Evolutionary conservation across 2,113 vertebrate genomes (phyloP), one percentile per base, ranked within the genome.

Genomic region (Oryzias celebensis): DNA sequence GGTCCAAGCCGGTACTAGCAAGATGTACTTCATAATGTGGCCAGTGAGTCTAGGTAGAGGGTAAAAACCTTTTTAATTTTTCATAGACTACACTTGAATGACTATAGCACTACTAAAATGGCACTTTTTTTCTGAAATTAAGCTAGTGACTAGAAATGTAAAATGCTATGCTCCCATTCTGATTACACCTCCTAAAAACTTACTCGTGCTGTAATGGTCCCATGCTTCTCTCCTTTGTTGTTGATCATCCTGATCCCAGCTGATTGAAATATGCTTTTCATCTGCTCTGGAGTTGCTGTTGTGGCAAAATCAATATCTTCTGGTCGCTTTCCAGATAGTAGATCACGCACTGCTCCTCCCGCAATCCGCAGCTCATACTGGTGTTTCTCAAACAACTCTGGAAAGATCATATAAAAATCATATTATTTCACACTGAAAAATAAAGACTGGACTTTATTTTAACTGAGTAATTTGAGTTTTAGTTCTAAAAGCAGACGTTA

Each of bases 261-360:
- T 0, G 82, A 62, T 4, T 93, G 93, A 77, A 99, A 96, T 90
- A 99, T 91, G 5, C 67, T 81, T 86, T 98, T 99, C 96, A 98
- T 99, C 80, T 97, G 89, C 4, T 88, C 86, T 0, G 97, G 97
- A 0, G 97, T 98, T 1, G 97, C 97, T 0, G 95, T 97, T 7
- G 96, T 98, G 62, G 97, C 97, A 78, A 98, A 98, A 77, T 99
- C 97, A 51, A 98, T 83, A 71, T 99, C 97, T 24, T 98, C 92
- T 0, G 97, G 97, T 16, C 90, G 91, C 58, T 93, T 91, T 2
- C 95, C 96, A 0, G 86, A 94, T 3, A 99, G 82, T 12, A 99
- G 90, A 78, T 99, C 97, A 16, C 97, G 91, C 17, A 99, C 97
- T 0, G 97, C 97, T 7, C 97, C 97, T 26, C 97, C 97, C 1